These are phyloP conservation scores for Leptonema lineaticorne DNA, from an alignment of 1,140 invertebrate species.

Conservation along the genomic window DNA sequence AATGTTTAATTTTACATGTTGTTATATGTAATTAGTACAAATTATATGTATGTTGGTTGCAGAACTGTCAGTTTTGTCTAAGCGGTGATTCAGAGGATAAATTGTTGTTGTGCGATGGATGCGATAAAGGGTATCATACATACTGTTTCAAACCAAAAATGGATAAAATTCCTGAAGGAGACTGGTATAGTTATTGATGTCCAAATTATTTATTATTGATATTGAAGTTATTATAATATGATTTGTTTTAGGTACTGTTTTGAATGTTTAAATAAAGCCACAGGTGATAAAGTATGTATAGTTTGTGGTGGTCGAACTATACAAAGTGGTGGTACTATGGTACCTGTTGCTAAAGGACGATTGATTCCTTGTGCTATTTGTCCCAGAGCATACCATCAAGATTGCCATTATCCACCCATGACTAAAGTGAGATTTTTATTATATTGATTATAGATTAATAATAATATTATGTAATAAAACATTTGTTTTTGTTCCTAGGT, in stretches of 20 bases:
- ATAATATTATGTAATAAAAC: background rate
- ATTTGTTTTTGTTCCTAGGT: conserved; percentile 52
- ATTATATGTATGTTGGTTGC: conserved; percentile 49
- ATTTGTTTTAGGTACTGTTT: conserved; percentile 77
- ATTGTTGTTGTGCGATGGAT: conserved; percentile 91
- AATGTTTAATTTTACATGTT: background rate
- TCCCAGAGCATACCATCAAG: conserved; percentile 87
- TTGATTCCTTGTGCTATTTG: conserved; percentile 85
- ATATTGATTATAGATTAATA: conserved; percentile 15
- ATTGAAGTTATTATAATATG: background rate
- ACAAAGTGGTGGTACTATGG: conserved; percentile 46
- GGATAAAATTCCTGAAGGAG: conserved; percentile 93
- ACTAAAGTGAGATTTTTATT: conserved; percentile 63
- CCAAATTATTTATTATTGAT: conserved; percentile 4
- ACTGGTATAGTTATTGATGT: conserved; percentile 90
- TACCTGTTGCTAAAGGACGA: conserved; percentile 60
- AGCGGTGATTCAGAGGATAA: conserved; percentile 96
- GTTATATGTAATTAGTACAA: background rate
- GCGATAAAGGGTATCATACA: conserved; percentile 97
- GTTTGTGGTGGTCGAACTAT: conserved; percentile 79
- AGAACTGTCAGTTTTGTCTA: conserved; percentile 97
- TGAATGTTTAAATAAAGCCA: conserved; percentile 96
- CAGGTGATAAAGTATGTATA: conserved; percentile 82
- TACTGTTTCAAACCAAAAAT: conserved; percentile 98
- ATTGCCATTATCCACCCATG: conserved; percentile 87